Evolutionary conservation across 1,140 invertebrate species (phyloP), one percentile per base, ranked within the genome.

Genomic region (Aethina tumida): DNA sequence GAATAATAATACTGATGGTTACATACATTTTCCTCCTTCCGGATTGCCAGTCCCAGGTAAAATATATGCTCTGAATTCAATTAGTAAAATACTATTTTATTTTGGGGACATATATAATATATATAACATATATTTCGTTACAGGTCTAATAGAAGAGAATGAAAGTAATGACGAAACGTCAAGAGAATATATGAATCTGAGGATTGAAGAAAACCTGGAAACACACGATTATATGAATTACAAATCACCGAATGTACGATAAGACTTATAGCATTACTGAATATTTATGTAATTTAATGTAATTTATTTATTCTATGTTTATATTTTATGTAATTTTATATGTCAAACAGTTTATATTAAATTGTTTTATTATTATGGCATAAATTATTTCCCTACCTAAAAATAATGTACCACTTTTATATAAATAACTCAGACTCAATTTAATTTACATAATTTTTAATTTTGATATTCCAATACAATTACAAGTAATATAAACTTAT

Each of bases 11-110:
- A n/a, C n/a, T 34, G 15, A 17, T 6, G n/a, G 14, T 17, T 34
- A 20, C 9, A 20, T 18, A 6, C 17, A 32, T 3, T 18, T n/a
- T 32, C 30, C 13, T 3, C 13, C 13, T 13, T 32, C 17, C n/a
- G 30, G 17, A 32, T 16, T 32, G 12, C 30, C 30, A 13, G 47
- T 67, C 29, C 52, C 63, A 43, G 55, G 69, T 71, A 35, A 39
- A 10, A n/a, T n/a, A n/a, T n/a, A n/a, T n/a, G n/a, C n/a, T n/a
- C n/a, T n/a, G n/a, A n/a, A n/a, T n/a, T n/a, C n/a, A n/a, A n/a
- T n/a, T 31, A 31, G 6, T 16, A 15, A 15, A 18, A 2, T 17
- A 5, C 4, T 13, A 41, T 17, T n/a, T 33, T 15, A 4, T 5
- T 25, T 33, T 25, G 14, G 16, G 10, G 22, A 16, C 24, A 10